These are phyloP conservation scores for Ecliptopera silaceata DNA, from an alignment of 2,888 invertebrate species.

Conservation along the genomic window DNA sequence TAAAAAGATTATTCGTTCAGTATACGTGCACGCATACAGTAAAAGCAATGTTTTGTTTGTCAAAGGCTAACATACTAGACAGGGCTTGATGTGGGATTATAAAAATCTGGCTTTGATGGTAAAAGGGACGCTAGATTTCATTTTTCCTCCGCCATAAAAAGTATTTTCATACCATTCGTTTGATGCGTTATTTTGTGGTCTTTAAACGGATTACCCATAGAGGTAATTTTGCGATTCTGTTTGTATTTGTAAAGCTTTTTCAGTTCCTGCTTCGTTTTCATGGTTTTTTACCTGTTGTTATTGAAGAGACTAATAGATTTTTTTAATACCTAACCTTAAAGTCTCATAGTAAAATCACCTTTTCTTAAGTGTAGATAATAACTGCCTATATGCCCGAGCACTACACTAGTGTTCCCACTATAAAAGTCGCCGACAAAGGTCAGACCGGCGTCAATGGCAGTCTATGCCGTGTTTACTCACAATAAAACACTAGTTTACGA, in stretches of 20 bases:
- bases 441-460: slow-evolving; percentile 57
- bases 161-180: background rate
- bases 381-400: slow-evolving; percentile 19
- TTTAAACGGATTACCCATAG: too few relatives aligned
- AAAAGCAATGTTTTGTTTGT: slow-evolving; percentile 34
- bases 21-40: slow-evolving; percentile 5
- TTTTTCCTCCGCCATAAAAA: background rate
- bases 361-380: slow-evolving; percentile 1
- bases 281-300: too few relatives aligned
- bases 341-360: background rate
- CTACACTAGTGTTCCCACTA: slow-evolving; percentile 30
- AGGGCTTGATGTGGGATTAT: slow-evolving; percentile 23
- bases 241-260: too few relatives aligned
- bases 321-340: too few relatives aligned
- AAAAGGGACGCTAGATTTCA: slow-evolving; percentile 1
- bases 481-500: slow-evolving; percentile 64
- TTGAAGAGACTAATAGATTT: too few relatives aligned
- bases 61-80: slow-evolving; percentile 35
- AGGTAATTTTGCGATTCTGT: too few relatives aligned
- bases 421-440: slow-evolving; percentile 50
- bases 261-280: too few relatives aligned
- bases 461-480: slow-evolving; percentile 60
- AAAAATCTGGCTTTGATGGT: slow-evolving; percentile 18
- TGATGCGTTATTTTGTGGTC: too few relatives aligned
- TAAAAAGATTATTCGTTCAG: slow-evolving; percentile 7